Percentiles rank a stretch among this genome's conserved stretches.
These are phyloP conservation scores for Lobophora halterata DNA, from an alignment of 2,888 invertebrate species.

Conservation along the genomic window DNA sequence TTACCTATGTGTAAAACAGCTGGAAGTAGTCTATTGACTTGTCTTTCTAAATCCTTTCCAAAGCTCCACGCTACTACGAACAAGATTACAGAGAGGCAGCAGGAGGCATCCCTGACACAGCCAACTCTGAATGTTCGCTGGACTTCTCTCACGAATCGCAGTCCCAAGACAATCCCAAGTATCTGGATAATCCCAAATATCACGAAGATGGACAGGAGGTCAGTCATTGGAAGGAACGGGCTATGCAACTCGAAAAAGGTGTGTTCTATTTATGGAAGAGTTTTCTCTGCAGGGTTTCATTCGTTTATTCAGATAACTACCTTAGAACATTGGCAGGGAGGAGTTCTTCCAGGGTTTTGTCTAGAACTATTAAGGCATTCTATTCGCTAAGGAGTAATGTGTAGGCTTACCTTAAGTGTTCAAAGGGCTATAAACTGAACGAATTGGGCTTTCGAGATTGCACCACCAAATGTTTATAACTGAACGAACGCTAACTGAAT, in stretches of 20 bases:
- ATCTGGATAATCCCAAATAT: slow-evolving; percentile 48
- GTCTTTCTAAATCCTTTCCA: not conserved
- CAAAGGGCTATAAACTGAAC: no score
- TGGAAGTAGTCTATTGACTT: not conserved
- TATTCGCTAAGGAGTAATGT: no score
- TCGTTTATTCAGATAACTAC: no score
- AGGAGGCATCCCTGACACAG: slow-evolving; percentile 45
- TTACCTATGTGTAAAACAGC: no score
- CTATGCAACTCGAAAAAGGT: slow-evolving; percentile 83
- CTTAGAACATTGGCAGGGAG: no score
- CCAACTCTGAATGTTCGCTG: slow-evolving; percentile 64
- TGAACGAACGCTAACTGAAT: no score
- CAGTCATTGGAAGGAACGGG: slow-evolving; percentile 79
- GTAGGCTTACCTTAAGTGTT: no score
- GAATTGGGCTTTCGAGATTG: no score
- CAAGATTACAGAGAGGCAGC: slow-evolving; percentile 58
- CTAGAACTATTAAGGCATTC: no score
- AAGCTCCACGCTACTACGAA: slow-evolving; percentile 62
- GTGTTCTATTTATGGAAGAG: not conserved
- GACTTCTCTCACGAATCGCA: slow-evolving; percentile 68
- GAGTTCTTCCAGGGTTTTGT: no score
- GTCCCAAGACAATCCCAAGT: slow-evolving; percentile 55
- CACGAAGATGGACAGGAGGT: slow-evolving; percentile 55
- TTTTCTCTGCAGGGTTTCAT: no score
- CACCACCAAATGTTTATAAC: no score